A percentile compares a stretch with the other conserved stretches of the same genome.
These are phyloP conservation scores for Semnopithecus entellus DNA, from an alignment of 2,113 vertebrate species.

Conservation along the genomic window DNA sequence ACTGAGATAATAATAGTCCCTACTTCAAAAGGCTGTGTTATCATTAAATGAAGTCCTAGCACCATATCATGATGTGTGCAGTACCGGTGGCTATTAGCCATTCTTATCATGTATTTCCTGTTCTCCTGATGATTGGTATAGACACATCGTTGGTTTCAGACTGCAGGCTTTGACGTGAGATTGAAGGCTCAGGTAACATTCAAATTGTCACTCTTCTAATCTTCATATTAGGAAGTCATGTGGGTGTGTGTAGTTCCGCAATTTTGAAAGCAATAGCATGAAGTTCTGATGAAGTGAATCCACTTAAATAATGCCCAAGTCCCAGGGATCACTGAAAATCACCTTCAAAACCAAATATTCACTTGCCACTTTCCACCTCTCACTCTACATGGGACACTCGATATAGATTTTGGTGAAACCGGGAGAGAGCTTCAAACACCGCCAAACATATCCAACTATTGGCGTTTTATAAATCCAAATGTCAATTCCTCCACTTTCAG, in stretches of 20 bases:
- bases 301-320: background rate
- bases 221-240: background rate
- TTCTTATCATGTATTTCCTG: accelerated
- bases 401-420: conserved; percentile 34
- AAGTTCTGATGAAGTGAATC: background rate
- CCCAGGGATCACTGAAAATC: background rate
- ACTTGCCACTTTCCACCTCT: background rate
- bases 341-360: background rate
- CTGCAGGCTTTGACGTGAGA: background rate
- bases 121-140: background rate
- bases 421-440: background rate
- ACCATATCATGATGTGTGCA: accelerated
- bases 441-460: conserved; percentile 18
- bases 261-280: background rate
- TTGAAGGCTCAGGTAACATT: background rate
- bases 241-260: background rate
- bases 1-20: background rate
- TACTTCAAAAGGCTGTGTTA: background rate
- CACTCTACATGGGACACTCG: background rate
- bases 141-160: background rate
- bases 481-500: conserved; percentile 53
- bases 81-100: too few species aligned
- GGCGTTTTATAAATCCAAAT: conserved; percentile 64
- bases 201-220: background rate
- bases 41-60: background rate